phyloP scores from a whole-genome alignment of 2,888 invertebrate genomes.

The Caenorhabditis zanzibari region DNA sequence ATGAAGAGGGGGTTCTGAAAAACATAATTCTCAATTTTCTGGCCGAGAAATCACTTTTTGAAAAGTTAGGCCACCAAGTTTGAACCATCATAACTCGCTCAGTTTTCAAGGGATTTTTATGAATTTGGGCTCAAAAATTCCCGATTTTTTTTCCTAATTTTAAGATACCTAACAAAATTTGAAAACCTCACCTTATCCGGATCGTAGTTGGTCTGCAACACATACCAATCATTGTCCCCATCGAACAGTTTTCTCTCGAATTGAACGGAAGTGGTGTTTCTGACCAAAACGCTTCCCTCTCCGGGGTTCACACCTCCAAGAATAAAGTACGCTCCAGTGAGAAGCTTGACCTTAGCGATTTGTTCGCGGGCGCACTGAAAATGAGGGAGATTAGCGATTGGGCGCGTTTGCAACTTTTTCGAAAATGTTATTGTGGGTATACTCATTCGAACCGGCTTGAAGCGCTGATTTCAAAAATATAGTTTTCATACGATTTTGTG shows the following conservation, averaged over 20 bases:
- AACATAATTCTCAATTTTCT: no score
- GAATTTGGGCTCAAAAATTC: not conserved
- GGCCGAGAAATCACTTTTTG: not conserved
- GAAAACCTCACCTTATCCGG: conserved; percentile 68
- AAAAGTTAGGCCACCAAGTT: not conserved
- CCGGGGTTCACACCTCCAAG: conserved; percentile 60
- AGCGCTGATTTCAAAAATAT: not conserved
- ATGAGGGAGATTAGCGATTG: not conserved
- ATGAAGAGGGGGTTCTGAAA: conserved; percentile 83
- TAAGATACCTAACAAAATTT: not conserved
- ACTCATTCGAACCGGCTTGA: not conserved
- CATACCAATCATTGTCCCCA: conserved; percentile 74
- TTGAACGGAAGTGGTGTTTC: conserved; percentile 73
- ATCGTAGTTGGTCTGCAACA: conserved; percentile 79
- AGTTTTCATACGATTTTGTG: not conserved
- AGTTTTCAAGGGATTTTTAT: not conserved
- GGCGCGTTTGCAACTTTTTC: no score
- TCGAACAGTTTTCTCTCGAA: conserved; percentile 72
- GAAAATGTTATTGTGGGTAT: not conserved
- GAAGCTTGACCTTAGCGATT: conserved; percentile 66
- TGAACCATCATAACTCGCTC: not conserved
- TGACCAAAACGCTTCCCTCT: conserved; percentile 74
- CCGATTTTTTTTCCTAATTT: not conserved
- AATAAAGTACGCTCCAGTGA: conserved; percentile 76
- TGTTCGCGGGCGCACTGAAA: conserved; percentile 74